Evolutionary conservation across 2,797 vertebrate species (phyloP), one percentile per base, ranked within the genome.

Genomic region (Bradypodion pumilum): DNA sequence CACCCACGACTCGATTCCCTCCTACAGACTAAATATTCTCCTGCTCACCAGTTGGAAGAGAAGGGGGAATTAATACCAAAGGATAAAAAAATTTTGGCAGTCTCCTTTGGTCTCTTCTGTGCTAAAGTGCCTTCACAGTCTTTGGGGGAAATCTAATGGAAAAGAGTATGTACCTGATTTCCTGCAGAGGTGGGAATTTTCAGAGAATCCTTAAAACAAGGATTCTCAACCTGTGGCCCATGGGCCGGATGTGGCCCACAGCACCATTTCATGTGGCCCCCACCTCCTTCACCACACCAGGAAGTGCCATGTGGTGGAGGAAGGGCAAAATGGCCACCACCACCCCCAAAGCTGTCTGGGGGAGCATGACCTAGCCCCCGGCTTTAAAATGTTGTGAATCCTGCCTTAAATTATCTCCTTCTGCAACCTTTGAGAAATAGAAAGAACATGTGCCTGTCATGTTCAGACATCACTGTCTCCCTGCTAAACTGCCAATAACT

Each of bases 1-100:
- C 74, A 83, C 82, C 82, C 82, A 69, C 82, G 9, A 40, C 60
- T 63, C 66, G 42, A 19, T 60, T 69, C 78, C 75, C 68, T 84
- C 66, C 76, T 73, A 52, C 83, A 73, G 68, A 49, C 46, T 49
- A 62, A 77, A 83, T 70, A 60, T 59, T 70, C 74, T 52, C 37
- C 35, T 10, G 44, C 46, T 62, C 59, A 76, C 81, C 72, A n/a
- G 29, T 42, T 37, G 1, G 44, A 9, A 44, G 19, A 7, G 65
- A 2, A 19, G 29, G 32, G 65, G n/a, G 29, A n/a, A 32, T 3
- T 23, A 12, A 10, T 9, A 52, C 3, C 21, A 32, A 8, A 52
- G 35, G 35, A 25, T n/a, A n/a, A n/a, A 25, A 56, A 23, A 23
- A 25, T 42, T 44, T 74, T 59, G 74, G 82, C 74, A n/a, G 49